Evolutionary conservation across 2,113 vertebrate genomes (phyloP).

Genomic region (Hiodon tergisus): DNA sequence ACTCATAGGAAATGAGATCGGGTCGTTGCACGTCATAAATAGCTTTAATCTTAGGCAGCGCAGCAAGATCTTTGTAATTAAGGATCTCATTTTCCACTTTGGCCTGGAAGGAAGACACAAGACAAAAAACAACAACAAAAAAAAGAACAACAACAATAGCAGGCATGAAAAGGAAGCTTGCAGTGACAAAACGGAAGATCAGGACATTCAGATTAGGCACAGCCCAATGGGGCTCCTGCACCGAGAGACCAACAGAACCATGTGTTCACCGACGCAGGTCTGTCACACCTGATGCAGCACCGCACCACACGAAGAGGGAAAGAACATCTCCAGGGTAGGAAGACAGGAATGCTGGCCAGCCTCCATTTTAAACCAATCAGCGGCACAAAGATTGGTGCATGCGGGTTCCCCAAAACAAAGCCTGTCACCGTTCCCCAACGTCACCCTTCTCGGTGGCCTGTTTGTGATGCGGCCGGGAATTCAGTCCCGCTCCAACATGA

Average conservation of each 20-base stretch:
- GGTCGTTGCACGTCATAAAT: conserved; percentile 97
- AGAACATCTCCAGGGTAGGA: not conserved
- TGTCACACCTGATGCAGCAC: not conserved
- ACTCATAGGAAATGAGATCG: conserved; percentile 91
- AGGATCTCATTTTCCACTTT: conserved; percentile 98
- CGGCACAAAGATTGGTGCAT: not conserved
- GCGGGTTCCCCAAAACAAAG: not conserved
- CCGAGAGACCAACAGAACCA: not conserved
- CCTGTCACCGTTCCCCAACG: not conserved
- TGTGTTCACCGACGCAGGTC: not conserved
- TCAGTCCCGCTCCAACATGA: not conserved
- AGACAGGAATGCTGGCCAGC: not conserved
- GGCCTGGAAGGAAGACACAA: conserved; percentile 79
- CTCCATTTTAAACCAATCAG: not conserved
- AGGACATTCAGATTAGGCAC: not conserved
- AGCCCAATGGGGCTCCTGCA: not conserved
- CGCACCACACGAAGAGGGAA: not conserved
- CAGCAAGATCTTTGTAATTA: conserved; percentile 98
- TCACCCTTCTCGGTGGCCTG: too few relatives aligned
- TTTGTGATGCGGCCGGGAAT: too few relatives aligned
- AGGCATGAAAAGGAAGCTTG: conserved; percentile 15
- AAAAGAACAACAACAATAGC: conserved; percentile 40
- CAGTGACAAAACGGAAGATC: not conserved
- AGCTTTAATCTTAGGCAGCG: conserved; percentile 97
- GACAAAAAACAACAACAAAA: conserved; percentile 41